Base-by-base conservation (phyloP, 2,113 vertebrate genomes). In the Murina feae region DNA sequence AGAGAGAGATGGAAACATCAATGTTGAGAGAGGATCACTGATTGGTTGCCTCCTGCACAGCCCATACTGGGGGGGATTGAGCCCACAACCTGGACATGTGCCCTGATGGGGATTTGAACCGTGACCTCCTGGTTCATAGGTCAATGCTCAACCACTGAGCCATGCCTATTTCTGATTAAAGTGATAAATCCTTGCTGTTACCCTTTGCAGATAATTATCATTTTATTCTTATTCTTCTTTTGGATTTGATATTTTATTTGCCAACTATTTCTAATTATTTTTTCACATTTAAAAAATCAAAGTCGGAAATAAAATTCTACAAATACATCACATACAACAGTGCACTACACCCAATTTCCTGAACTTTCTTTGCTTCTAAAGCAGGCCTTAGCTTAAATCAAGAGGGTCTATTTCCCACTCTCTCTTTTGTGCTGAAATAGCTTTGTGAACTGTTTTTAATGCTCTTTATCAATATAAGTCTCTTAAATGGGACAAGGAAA, bases 161-260 rank as follows among this genome's bases (percentile, higher is more conserved):
- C 55, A 23, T 4, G 20, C 55, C 21, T 65, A 58, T 20, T 95
- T 94, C 71, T 76, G 28, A 35, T 68, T 93, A 88, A 92, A 84
- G 8, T 66, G 44, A 86, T 87, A 94, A 84, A 96, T 74, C 25
- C 20, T 82, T 63, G 28, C 60, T 63, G 5, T 81, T 72, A 44
- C 5, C 23, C n/a, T 92, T 90, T 94, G 18, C 51, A 95, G 69
- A 72, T 87, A 92, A 92, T 76, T 71, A 85, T 85, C 55, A 53
- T n/a, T 51, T 82, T 91, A 65, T 72, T 81, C 20, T 82, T 91
- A 65, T 72, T 81, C 20, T 86, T 71, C 30, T 68, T 49, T 75
- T 47, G 28, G 25, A 37, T 87, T 80, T 95, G 20, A 42, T 63
- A 82, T 76, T 94, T 94, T 76, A 95, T 82, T 58, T 81, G 18